Base-by-base conservation (phyloP, 2,797 vertebrate genomes). In the Lutjanus argentimaculatus region DNA sequence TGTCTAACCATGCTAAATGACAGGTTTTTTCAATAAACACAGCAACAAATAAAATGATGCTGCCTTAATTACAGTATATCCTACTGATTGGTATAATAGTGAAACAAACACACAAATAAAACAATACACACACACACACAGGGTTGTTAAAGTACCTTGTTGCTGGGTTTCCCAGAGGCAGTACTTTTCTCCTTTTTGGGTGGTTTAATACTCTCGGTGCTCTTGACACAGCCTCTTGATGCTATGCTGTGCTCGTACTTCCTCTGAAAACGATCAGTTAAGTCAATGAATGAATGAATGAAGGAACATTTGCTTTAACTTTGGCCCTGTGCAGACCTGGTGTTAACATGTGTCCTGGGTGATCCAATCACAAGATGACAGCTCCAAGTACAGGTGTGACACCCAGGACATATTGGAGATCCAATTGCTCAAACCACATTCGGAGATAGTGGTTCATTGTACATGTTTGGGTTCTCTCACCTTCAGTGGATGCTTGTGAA, bases 191-290 rank as follows among this genome's bases (percentile, higher is more conserved):
- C 96, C 77, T 89, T 93, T 81, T 94, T 96, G 75, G 92, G 55
- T 25, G 85, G 89, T 87, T 96, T 95, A 12, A 67, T 14, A 58
- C 55, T 72, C 63, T 94, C 91, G 0, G 85, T 87, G 73, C 77
- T 80, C 73, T 87, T 86, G 12, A 86, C 85, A 36, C 95, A 94
- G 75, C 89, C 90, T 85, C 90, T 96, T 52, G 89, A 92, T 40
- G 93, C 59, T 49, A 75, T 40, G 64, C 92, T 93, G 74, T 94
- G 94, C 53, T 97, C 95, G 3, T 94, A 92, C 85, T 97, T 99
- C 70, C 95, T 97, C 97, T 99, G 85, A 49, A 75, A 72, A 59
- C 56, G 71, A 25, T 7, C 8, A 43, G 21, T 17, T 6, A 45
- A 56, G 17, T 36, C n/a, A 75, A 6, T 53, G 6, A 57, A 36